A percentile compares a stretch with the other conserved stretches of the same genome.
Conservation (phyloP, 2,888 invertebrate genomes). For the Drosophila paramelanica region DNA sequence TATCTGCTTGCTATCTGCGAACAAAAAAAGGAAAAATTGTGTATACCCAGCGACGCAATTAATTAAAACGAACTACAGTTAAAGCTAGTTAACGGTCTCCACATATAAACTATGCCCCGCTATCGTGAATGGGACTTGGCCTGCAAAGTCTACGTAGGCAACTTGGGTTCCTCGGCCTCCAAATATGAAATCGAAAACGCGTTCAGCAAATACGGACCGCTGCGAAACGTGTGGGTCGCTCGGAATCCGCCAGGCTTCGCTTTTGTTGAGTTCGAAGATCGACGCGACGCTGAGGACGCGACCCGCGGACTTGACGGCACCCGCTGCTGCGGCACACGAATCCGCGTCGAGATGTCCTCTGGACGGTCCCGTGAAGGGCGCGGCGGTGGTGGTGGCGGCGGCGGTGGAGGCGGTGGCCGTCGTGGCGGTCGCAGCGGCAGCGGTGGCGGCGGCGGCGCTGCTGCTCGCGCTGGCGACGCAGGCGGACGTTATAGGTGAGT, state of each 20-base stretch:
- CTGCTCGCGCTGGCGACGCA: slow-evolving; percentile 78
- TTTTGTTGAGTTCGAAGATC: slow-evolving; percentile 94
- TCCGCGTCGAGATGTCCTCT: slow-evolving; percentile 96
- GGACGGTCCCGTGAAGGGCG: slow-evolving; percentile 92
- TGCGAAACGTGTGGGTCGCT: slow-evolving; percentile 96
- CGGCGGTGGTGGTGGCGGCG: slow-evolving; percentile 87
- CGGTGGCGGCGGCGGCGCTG: slow-evolving; percentile 76
- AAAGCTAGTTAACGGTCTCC: slow-evolving; percentile 1
- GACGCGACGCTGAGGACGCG: slow-evolving; percentile 93
- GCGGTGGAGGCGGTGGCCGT: slow-evolving; percentile 85
- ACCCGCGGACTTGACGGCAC: slow-evolving; percentile 92
- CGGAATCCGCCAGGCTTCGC: slow-evolving; percentile 96
- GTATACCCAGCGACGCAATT: slow-evolving; percentile 54
- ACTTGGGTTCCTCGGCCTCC: slow-evolving; percentile 93
- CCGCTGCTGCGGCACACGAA: slow-evolving; percentile 94
- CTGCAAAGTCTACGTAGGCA: slow-evolving; percentile 96
- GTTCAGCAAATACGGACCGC: slow-evolving; percentile 93
- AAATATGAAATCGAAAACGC: slow-evolving; percentile 94
- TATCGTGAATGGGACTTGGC: slow-evolving; percentile 92
- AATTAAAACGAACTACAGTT: slow-evolving; percentile 12
- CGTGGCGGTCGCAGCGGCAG: slow-evolving; percentile 86
- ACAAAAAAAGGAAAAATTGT: slow-evolving; percentile 30
- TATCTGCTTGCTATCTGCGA: slow-evolving; percentile 32
- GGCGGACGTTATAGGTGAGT: slow-evolving; percentile 83
- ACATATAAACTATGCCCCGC: slow-evolving; percentile 80